These are phyloP conservation scores for Oligia latruncula DNA, from an alignment of 2,888 invertebrate species.

Conservation along the genomic window DNA sequence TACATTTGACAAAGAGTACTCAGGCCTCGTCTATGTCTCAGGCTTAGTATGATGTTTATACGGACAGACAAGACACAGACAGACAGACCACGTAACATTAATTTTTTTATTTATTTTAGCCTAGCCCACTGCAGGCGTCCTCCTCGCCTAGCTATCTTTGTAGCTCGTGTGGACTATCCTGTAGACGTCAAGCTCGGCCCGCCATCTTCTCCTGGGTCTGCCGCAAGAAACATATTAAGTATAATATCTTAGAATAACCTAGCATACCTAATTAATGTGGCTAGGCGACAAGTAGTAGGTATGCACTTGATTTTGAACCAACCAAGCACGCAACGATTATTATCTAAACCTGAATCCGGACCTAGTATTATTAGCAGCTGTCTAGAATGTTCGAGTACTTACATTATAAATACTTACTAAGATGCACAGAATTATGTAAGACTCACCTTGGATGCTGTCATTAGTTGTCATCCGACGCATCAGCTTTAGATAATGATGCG, in stretches of 20 bases:
- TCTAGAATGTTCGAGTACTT: neutral
- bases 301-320: slow-evolving; percentile 4
- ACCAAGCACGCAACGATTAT: slow-evolving; percentile 31
- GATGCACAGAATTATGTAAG: slow-evolving; percentile 32
- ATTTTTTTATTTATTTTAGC: neutral
- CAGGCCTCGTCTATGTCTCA: neutral
- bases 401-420: neutral
- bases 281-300: slow-evolving; percentile 8
- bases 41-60: neutral
- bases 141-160: neutral
- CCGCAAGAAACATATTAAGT: neutral
- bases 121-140: neutral
- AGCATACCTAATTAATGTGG: neutral
- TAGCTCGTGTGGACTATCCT: neutral
- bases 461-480: slow-evolving; percentile 41
- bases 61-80: neutral
- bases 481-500: slow-evolving; percentile 19
- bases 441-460: slow-evolving; percentile 34
- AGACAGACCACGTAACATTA: neutral
- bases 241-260: too few relatives aligned
- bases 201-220: neutral
- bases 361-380: slow-evolving; percentile 8
- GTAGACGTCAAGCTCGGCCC: neutral
- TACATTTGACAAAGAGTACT: neutral
- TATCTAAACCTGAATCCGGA: slow-evolving; percentile 39